A percentile compares a stretch with the other conserved stretches of the same genome.
phyloP scores from a whole-genome alignment of 2,888 invertebrate species.

The Heteromyza rotundicornis region DNA sequence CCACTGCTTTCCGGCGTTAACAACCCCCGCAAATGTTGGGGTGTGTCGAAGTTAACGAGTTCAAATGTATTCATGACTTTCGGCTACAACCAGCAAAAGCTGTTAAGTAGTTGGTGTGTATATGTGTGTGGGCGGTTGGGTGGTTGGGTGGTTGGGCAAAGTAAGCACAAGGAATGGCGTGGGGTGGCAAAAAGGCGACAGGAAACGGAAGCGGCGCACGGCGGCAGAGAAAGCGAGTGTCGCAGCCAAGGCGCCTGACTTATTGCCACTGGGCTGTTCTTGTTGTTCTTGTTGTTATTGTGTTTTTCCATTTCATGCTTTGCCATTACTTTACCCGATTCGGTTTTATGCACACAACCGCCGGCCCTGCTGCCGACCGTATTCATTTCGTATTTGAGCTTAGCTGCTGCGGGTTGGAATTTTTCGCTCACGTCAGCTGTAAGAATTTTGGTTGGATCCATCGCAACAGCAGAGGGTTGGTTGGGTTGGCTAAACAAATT shows the following conservation, averaged over 20 bases:
- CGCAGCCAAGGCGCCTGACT: slow-evolving; percentile 35
- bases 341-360: slow-evolving; percentile 10
- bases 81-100: slow-evolving; percentile 39
- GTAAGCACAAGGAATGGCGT: too few species aligned
- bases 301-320: background rate
- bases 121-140: slow-evolving; percentile 27
- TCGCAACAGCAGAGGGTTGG: background rate
- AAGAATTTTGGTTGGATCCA: background rate
- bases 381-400: slow-evolving; percentile 7
- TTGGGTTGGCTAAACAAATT: slow-evolving; percentile 8
- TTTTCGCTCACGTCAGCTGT: background rate
- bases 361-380: slow-evolving; percentile 11
- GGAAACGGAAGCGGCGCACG: background rate
- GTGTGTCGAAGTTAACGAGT: slow-evolving; percentile 58
- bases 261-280: slow-evolving; percentile 33
- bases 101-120: slow-evolving; percentile 32
- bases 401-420: background rate
- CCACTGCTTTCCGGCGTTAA: slow-evolving; percentile 39
- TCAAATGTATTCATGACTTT: slow-evolving; percentile 60
- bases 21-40: slow-evolving; percentile 58
- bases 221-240: background rate
- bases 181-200: too few species aligned
- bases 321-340: too few species aligned
- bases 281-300: slow-evolving; percentile 12
- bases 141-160: background rate